A percentile compares a stretch with the other conserved stretches of the same genome.
Evolutionary conservation across 2,113 vertebrate species (phyloP).

Genomic region (Mormyrus lacerda): DNA sequence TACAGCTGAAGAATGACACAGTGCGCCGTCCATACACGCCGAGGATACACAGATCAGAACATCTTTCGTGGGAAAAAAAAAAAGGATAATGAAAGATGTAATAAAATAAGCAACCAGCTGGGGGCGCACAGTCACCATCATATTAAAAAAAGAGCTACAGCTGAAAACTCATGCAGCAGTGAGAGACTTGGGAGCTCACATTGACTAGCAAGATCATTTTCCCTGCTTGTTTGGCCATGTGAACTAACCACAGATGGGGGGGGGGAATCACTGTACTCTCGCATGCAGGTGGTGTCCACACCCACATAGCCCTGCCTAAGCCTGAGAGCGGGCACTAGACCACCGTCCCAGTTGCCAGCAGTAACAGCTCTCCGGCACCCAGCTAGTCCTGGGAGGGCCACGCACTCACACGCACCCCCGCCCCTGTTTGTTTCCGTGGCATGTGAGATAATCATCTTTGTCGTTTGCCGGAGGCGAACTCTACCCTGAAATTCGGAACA

Average conservation of each 20-base stretch:
- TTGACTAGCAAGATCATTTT: background rate
- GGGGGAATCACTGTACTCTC: background rate
- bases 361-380: background rate
- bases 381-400: background rate
- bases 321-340: background rate
- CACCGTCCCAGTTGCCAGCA: background rate
- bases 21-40: background rate
- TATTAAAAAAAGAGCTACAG: background rate
- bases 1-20: background rate
- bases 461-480: constrained; percentile 27
- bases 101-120: background rate
- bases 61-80: background rate
- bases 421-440: background rate
- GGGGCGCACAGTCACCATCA: background rate
- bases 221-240: background rate
- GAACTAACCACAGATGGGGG: background rate
- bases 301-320: background rate
- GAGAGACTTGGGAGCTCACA: background rate
- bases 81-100: background rate
- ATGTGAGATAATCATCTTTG: constrained; percentile 23
- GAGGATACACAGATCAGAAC: background rate
- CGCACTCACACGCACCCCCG: background rate
- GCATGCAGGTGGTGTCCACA: background rate
- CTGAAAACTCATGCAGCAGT: background rate
- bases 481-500: constrained; percentile 26